Evolutionary conservation across 2,113 vertebrate species (phyloP).

Genomic region (Martes martes): DNA sequence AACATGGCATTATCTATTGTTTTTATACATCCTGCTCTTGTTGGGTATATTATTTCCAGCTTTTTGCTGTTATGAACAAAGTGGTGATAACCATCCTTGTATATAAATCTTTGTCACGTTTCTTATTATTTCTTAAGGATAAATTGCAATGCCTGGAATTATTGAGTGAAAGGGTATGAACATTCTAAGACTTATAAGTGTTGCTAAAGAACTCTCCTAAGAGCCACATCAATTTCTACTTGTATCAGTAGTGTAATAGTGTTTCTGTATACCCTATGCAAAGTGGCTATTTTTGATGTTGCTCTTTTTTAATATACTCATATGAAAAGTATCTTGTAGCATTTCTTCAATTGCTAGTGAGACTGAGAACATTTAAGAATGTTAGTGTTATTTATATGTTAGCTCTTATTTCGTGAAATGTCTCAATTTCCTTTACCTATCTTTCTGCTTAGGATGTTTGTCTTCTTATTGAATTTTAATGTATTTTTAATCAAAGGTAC

Average conservation of each 20-base stretch:
- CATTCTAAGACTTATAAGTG: background rate
- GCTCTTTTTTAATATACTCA: background rate
- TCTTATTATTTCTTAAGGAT: background rate
- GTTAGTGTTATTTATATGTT: background rate
- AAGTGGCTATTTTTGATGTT: background rate
- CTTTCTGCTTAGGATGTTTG: background rate
- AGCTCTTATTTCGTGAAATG: background rate
- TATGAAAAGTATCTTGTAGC: background rate
- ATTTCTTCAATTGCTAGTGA: background rate
- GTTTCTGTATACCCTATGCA: background rate
- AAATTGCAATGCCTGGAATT: background rate
- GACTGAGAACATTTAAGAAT: background rate
- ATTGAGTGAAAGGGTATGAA: background rate
- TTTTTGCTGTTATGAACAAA: background rate
- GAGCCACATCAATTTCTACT: background rate
- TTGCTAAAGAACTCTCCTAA: background rate
- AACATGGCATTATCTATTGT: background rate
- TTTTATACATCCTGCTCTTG: background rate
- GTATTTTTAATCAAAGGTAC: background rate
- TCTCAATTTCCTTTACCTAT: background rate
- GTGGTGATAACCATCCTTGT: background rate
- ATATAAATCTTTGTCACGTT: background rate
- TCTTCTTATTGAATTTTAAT: constrained; percentile 8
- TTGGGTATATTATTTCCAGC: background rate
- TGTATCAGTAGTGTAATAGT: background rate